Conservation (phyloP, 2,888 invertebrate species). For the Nowickia ferox region DNA sequence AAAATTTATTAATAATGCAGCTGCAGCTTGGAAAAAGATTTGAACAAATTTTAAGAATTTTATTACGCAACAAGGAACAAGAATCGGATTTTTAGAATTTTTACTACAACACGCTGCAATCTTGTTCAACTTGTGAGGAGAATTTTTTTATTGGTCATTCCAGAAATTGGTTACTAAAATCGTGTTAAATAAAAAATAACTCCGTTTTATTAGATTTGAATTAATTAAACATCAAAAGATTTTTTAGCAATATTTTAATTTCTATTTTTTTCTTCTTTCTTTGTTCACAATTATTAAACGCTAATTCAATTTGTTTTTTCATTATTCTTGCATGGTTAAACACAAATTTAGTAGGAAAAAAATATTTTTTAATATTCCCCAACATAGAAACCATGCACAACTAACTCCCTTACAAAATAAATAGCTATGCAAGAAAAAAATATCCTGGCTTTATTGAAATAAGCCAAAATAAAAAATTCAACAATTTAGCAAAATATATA, state of each 20-base stretch:
- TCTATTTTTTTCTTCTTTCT: constrained; percentile 30
- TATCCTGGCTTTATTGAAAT: constrained; percentile 60
- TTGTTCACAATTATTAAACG: constrained; percentile 67
- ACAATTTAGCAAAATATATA: constrained; percentile 45
- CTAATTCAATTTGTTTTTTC: constrained; percentile 72
- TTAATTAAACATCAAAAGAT: constrained; percentile 71
- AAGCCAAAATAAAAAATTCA: constrained; percentile 30
- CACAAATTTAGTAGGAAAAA: constrained; percentile 62
- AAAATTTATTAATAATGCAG: background rate
- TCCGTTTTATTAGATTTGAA: constrained; percentile 63
- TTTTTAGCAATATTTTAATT: constrained; percentile 38
- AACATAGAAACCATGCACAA: constrained; percentile 33
- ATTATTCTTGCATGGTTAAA: constrained; percentile 72
- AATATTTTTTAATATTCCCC: constrained; percentile 42
- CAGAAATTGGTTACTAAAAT: background rate
- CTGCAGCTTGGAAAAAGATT: too few species aligned
- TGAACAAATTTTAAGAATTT: too few species aligned
- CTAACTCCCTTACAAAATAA: constrained; percentile 48
- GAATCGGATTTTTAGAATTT: too few species aligned
- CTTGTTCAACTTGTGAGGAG: too few species aligned
- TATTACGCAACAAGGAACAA: too few species aligned
- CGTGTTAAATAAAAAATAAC: background rate
- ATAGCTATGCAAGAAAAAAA: constrained; percentile 34
- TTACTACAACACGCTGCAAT: too few species aligned
- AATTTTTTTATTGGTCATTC: too few species aligned